Conservation (phyloP, 2,797 vertebrate species). For the Carapus acus region DNA sequence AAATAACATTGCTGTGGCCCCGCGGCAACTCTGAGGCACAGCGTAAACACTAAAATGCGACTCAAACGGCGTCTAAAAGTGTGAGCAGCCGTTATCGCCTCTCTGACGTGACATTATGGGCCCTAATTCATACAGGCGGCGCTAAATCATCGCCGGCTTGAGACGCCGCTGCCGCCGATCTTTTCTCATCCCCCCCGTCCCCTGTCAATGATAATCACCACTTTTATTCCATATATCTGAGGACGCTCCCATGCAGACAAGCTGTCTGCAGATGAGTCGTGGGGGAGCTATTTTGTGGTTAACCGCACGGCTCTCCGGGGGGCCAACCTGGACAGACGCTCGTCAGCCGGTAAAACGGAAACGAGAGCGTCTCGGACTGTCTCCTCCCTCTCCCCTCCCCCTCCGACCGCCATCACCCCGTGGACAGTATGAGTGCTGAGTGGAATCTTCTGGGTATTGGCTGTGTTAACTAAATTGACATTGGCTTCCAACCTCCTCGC, state of each 20-base stretch:
- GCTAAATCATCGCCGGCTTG: slow-evolving; percentile 26
- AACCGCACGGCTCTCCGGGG: slow-evolving; percentile 54
- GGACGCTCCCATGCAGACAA: slow-evolving; percentile 56
- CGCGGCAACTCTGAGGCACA: slow-evolving; percentile 6
- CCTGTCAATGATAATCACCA: slow-evolving; percentile 51
- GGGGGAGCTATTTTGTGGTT: slow-evolving; percentile 56
- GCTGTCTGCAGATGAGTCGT: slow-evolving; percentile 57
- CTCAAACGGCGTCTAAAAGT: slow-evolving; percentile 15
- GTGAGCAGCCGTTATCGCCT: slow-evolving; percentile 22
- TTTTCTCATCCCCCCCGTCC: slow-evolving; percentile 26
- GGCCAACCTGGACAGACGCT: slow-evolving; percentile 54
- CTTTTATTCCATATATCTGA: slow-evolving; percentile 52
- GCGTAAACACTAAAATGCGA: not conserved
- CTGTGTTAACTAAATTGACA: slow-evolving; percentile 69
- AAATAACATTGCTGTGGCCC: slow-evolving; percentile 26
- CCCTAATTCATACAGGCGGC: slow-evolving; percentile 51
- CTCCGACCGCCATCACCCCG: too few relatives aligned
- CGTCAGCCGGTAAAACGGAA: slow-evolving; percentile 56
- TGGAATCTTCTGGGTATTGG: slow-evolving; percentile 63
- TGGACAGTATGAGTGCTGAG: slow-evolving; percentile 48
- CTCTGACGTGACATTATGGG: slow-evolving; percentile 43
- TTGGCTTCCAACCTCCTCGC: slow-evolving; percentile 64
- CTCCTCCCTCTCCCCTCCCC: too few relatives aligned
- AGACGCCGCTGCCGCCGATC: slow-evolving; percentile 42
- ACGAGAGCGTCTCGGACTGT: slow-evolving; percentile 41